Evolutionary conservation across 1,140 invertebrate species (phyloP).

Genomic region (Lethocerus indicus): DNA sequence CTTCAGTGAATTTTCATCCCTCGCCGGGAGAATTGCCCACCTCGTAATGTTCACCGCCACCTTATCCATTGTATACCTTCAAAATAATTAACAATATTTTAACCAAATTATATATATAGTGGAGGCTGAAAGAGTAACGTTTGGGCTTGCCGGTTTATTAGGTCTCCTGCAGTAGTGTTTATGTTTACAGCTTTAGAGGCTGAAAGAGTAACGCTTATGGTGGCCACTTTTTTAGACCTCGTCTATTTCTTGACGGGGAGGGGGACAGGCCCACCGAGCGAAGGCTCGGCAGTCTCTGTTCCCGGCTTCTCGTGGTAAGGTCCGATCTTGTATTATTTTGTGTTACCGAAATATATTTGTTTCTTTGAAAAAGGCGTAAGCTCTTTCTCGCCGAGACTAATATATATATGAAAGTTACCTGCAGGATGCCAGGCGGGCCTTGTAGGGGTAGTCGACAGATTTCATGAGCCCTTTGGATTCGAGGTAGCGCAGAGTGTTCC

Average conservation of each 20-base stretch:
- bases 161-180: too few species aligned
- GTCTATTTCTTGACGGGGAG: neutral
- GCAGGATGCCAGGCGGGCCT: slow-evolving; percentile 24
- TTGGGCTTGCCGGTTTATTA: neutral
- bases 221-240: neutral
- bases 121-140: neutral
- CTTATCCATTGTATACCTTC: slow-evolving; percentile 19
- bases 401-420: neutral
- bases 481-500: slow-evolving; percentile 49
- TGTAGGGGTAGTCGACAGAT: slow-evolving; percentile 43
- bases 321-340: neutral
- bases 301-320: too few species aligned
- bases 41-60: slow-evolving; percentile 37
- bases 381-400: neutral
- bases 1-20: slow-evolving; percentile 47
- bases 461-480: slow-evolving; percentile 44
- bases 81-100: neutral
- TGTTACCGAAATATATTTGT: neutral
- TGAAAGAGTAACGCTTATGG: neutral
- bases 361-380: neutral
- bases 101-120: neutral
- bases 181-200: too few species aligned
- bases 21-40: slow-evolving; percentile 47
- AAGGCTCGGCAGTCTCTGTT: neutral
- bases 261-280: neutral